Base-by-base conservation (phyloP, 92 coral and sea anemone species). In the Nematostella vectensis region DNA sequence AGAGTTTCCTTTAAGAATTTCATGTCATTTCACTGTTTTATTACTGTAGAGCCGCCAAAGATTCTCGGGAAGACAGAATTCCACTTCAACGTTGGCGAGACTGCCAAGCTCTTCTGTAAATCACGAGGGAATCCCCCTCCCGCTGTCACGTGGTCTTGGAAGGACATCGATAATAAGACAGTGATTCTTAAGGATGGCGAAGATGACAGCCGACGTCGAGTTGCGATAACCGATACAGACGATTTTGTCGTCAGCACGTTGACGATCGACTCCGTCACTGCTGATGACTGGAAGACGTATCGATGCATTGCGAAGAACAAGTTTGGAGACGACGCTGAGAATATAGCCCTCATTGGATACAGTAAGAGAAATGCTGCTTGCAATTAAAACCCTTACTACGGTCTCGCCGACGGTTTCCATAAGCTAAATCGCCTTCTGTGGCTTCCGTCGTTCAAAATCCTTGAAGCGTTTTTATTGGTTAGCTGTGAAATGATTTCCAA, bases 61-160 rank as follows among this genome's bases (percentile, higher is more conserved):
- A 80, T 80, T 24, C 59, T 65, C 40, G 83, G 71, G 76, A 24
- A 59, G 53, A 26, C 67, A 61, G 50, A 74, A 50, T 86, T 77
- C 38, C 88, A 86, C 59, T 95, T 78, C 50, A 77, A 79, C 27
- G 77, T 66, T 11, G 96, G 85, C 8, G 59, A 70, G 42, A 48
- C 70, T 4, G 98, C 93, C 11, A 33, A 44, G 48, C 54, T 91
- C 29, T 57, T 70, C 3, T 91, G 98, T 25, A 59, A 47, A 20
- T 71, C 98, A 13, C 67, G 74, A 40, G 98, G 98, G 17, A 44
- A 63, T 70, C 98, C 98, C 47, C 40, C 23, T 22, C 95, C 98
- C 16, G 31, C 36, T 13, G 74, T 91, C 62, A 55, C 65, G 0
- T 91, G 98, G 98, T 55, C 70, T 18, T 91, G 96, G 96, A 61